Evolutionary conservation across 2,113 vertebrate species (phyloP).

Genomic region (Campylomormyrus tamandua): DNA sequence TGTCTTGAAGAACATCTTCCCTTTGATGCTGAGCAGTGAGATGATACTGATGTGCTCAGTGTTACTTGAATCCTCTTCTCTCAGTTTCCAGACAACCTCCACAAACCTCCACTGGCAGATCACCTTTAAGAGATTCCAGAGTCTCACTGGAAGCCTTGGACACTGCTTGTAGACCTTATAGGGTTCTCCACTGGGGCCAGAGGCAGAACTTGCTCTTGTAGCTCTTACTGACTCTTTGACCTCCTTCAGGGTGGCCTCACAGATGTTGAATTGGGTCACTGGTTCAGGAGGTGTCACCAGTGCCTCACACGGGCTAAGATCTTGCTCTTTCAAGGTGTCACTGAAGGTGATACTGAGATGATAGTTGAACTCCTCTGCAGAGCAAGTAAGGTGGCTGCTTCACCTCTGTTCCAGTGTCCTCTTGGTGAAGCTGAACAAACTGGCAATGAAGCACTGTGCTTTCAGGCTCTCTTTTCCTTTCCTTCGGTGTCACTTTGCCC

Average conservation of each 20-base stretch:
- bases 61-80: not conserved
- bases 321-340: not conserved
- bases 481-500: not conserved
- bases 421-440: not conserved
- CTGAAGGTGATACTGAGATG: not conserved
- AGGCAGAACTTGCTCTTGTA: not conserved
- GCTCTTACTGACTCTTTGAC: not conserved
- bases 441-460: not conserved
- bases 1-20: no score
- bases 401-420: not conserved
- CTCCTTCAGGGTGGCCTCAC: not conserved
- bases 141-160: not conserved
- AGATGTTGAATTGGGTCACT: not conserved
- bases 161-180: not conserved
- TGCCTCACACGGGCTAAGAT: not conserved
- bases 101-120: no score
- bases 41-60: not conserved
- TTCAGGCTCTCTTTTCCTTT: not conserved
- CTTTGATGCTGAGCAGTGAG: no score
- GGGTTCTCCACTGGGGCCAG: not conserved
- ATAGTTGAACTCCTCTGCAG: not conserved
- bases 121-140: no score
- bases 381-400: not conserved
- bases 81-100: not conserved
- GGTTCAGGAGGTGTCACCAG: not conserved